phyloP scores from a whole-genome alignment of 2,888 invertebrate genomes.

The Sericinus montela region DNA sequence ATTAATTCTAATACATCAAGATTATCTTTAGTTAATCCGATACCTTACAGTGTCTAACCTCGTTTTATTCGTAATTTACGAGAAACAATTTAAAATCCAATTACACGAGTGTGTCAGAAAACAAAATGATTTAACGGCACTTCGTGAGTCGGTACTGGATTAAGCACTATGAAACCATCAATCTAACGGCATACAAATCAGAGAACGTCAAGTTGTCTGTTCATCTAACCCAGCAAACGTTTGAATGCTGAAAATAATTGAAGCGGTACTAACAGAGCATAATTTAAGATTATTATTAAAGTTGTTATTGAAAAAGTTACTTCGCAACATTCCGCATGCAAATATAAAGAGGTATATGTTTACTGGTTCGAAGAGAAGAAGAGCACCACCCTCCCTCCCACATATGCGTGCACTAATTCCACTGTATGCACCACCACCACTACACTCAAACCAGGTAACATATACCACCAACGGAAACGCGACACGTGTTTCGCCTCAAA shows the following conservation, averaged over 20 bases:
- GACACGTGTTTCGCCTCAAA: too few species aligned
- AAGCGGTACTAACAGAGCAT: not conserved
- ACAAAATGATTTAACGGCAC: slow-evolving; percentile 17
- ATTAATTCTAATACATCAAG: too few species aligned
- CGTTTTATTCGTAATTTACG: slow-evolving; percentile 5
- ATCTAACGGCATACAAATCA: slow-evolving; percentile 16
- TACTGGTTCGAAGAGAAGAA: too few species aligned
- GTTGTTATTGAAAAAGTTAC: not conserved
- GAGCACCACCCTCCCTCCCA: too few species aligned
- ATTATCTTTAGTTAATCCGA: too few species aligned
- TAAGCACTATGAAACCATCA: slow-evolving; percentile 7
- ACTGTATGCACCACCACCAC: too few species aligned
- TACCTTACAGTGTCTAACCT: slow-evolving; percentile 4
- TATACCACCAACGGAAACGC: too few species aligned
- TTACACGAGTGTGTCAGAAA: slow-evolving; percentile 15
- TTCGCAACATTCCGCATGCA: too few species aligned
- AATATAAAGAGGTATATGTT: too few species aligned
- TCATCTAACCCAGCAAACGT: not conserved
- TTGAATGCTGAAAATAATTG: not conserved
- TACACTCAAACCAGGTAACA: too few species aligned
- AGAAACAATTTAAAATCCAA: slow-evolving; percentile 14
- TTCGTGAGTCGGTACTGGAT: slow-evolving; percentile 7
- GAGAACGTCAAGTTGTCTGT: slow-evolving; percentile 3
- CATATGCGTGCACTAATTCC: too few species aligned
- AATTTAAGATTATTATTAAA: too few species aligned